Conservation (phyloP, 2,113 vertebrate genomes). For the Bos indicus region DNA sequence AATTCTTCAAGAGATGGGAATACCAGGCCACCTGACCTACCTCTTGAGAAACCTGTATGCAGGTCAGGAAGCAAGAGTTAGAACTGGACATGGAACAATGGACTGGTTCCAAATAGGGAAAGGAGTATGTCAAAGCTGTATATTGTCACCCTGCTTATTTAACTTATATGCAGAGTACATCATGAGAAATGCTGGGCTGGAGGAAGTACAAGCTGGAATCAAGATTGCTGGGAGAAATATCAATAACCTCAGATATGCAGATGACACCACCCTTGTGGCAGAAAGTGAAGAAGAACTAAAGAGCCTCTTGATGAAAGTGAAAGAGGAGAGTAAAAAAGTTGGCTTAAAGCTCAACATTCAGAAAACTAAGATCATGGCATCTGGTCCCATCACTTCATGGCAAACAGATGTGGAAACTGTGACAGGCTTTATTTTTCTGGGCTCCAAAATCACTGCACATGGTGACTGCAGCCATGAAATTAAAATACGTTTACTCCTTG, state of each 20-base stretch:
- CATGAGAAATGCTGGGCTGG: background rate
- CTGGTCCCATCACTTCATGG: background rate
- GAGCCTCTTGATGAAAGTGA: background rate
- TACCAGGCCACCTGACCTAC: background rate
- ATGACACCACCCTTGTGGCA: background rate
- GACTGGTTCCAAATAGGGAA: background rate
- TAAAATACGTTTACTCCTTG: background rate
- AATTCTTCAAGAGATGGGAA: background rate
- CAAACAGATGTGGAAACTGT: background rate
- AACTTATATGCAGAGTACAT: background rate
- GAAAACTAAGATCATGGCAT: background rate
- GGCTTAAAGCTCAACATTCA: background rate
- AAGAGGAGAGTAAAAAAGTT: background rate
- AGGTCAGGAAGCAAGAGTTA: background rate
- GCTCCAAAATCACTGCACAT: background rate
- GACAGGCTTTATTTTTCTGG: background rate
- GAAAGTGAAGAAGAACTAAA: background rate
- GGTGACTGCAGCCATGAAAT: background rate
- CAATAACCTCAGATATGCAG: background rate
- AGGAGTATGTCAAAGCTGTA: background rate
- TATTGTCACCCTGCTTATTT: background rate
- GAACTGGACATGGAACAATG: background rate
- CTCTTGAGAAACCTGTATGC: background rate
- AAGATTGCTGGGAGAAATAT: background rate
- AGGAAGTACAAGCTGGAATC: background rate